phyloP scores from a whole-genome alignment of 2,113 vertebrate genomes.

The Tachysurus vachellii region DNA sequence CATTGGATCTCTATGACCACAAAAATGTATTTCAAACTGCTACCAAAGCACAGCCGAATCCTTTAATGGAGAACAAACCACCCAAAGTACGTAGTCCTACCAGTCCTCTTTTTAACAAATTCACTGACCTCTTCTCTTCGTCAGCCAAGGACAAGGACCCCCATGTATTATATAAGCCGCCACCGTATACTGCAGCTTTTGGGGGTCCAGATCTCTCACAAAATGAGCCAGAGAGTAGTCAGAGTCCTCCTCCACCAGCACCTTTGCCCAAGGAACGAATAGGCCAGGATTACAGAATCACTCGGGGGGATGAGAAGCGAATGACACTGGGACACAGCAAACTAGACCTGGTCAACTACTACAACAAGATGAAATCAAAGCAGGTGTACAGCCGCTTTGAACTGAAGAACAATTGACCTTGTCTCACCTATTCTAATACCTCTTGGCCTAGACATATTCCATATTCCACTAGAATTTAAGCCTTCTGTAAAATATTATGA shows the following conservation, averaged over 20 bases:
- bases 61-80: constrained; percentile 54
- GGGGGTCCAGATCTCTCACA: constrained; percentile 66
- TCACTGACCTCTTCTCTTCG: constrained; percentile 63
- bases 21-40: constrained; percentile 57
- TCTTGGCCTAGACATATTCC: neutral
- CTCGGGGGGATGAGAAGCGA: constrained; percentile 76
- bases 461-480: neutral
- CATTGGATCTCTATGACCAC: constrained; percentile 68
- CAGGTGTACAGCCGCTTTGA: constrained; percentile 90
- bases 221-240: constrained; percentile 66
- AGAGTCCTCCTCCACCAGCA: constrained; percentile 63
- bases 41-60: constrained; percentile 46
- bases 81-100: constrained; percentile 60
- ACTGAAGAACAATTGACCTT: constrained; percentile 64
- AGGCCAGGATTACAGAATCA: constrained; percentile 14
- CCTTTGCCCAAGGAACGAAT: constrained; percentile 46
- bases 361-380: constrained; percentile 87
- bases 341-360: constrained; percentile 92
- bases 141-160: constrained; percentile 62
- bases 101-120: constrained; percentile 65
- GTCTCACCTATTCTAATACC: neutral
- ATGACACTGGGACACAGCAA: constrained; percentile 96
- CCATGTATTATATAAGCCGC: constrained; percentile 49
- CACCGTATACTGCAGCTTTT: constrained; percentile 56
- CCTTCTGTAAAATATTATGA: neutral